Conservation (phyloP, 2,113 vertebrate genomes). For the Bungarus multicinctus region DNA sequence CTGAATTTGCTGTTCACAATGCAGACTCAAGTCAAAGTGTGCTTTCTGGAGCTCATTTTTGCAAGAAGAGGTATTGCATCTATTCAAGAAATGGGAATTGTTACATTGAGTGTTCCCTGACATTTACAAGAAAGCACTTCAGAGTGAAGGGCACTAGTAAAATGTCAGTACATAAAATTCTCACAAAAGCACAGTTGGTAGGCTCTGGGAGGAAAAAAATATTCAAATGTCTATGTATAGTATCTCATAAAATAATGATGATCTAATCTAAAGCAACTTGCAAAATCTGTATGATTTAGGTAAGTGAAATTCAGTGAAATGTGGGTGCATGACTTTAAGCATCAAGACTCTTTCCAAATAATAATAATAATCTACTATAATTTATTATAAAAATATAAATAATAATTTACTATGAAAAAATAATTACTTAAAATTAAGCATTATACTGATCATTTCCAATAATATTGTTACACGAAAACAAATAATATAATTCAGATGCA, state of each 20-base stretch:
- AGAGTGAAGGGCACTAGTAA: constrained; percentile 18
- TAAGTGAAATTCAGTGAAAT: neutral
- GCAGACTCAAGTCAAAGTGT: constrained; percentile 18
- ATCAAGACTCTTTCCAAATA: neutral
- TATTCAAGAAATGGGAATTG: neutral
- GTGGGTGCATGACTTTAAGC: neutral
- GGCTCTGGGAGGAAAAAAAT: constrained; percentile 5
- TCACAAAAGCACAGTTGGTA: constrained; percentile 15
- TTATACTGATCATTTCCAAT: neutral
- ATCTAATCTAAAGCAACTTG: neutral
- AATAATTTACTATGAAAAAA: neutral
- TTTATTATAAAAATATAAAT: neutral
- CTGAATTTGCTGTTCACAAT: constrained; percentile 21
- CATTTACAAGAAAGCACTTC: constrained; percentile 31
- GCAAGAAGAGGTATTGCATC: constrained; percentile 7
- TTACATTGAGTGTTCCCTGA: constrained; percentile 14
- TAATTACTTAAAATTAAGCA: neutral
- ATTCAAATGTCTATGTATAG: constrained; percentile 3
- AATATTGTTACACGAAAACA: neutral
- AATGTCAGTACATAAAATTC: constrained; percentile 14
- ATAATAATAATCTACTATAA: neutral
- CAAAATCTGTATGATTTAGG: neutral
- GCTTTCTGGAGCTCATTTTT: neutral
- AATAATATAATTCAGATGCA: neutral
- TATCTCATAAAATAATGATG: neutral